Evolutionary conservation across 2,888 invertebrate species (phyloP), one percentile per base, ranked within the genome.

Genomic region (Xestoiulus laeticollis): DNA sequence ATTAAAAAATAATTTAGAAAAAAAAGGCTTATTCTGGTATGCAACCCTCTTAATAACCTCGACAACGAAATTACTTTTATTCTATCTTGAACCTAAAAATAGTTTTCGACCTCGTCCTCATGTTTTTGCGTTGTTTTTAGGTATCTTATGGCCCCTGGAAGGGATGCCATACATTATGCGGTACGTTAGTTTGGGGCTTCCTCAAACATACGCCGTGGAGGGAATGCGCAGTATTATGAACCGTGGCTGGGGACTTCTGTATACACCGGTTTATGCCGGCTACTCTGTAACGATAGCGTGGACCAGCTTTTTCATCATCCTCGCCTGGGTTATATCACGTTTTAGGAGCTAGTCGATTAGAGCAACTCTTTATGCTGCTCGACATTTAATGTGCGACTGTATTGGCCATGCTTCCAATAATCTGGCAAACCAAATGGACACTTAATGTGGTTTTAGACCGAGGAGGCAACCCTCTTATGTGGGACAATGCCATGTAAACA

Each of bases 131-230:
- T 68, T 22, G 2, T 16, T 84, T 14, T n/a, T 84, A 94, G 98
- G 98, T 87, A 97, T 98, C 68, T 97, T 98, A 91, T 98, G 98
- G 98, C 98, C 98, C 88, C 95, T 98, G 89, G 98, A 98, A 92
- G 97, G 97, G 88, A 98, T 98, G 97, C 98, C 98, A 1, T 94
- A 95, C 90, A 94, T 96, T 88, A 93, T 98, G 48, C 94, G 96
- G 91, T 93, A 92, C 88, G 90, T 93, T 38, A 91, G 92, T 6
- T 92, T 94, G 85, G 91, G 93, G 0, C 93, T 96, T 5, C 98
- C 98, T 0, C 95, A 96, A 91, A 97, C 97, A 0, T 92, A 96
- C 87, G 95, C 97, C 0, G 94, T 96, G 0, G 94, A 94, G 89
- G 95, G 97, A 0, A 93, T 97, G 87, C 93, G 97, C 89, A 95